Evolutionary conservation across 2,113 vertebrate species (phyloP).

Genomic region (Delphinus delphis): DNA sequence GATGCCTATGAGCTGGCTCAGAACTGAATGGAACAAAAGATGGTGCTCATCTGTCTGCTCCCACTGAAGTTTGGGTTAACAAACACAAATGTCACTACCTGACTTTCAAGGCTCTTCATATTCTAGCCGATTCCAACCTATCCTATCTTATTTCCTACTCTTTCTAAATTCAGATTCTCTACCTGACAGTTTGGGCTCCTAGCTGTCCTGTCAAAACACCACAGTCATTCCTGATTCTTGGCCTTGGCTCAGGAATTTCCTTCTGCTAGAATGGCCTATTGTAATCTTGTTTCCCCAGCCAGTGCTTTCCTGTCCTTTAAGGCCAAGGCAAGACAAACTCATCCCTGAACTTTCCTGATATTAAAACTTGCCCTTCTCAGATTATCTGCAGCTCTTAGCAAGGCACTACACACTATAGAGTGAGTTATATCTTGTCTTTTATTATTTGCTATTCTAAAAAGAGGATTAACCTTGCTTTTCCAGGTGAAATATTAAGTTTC

Average conservation of each 20-base stretch:
- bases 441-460: constrained; percentile 27
- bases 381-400: background rate
- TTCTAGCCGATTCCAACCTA: constrained; percentile 59
- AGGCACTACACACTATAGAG: background rate
- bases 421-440: background rate
- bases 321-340: background rate
- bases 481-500: background rate
- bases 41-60: background rate
- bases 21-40: background rate
- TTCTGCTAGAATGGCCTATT: constrained; percentile 53
- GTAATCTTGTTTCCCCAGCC: background rate
- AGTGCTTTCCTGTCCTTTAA: constrained; percentile 28
- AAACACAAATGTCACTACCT: constrained; percentile 5
- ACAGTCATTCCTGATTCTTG: constrained; percentile 12
- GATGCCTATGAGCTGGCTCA: background rate
- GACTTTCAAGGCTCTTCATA: constrained; percentile 51
- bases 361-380: background rate
- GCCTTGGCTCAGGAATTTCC: constrained; percentile 57
- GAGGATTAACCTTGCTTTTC: background rate
- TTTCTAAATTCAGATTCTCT: constrained; percentile 24
- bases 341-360: background rate
- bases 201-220: constrained; percentile 44
- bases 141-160: constrained; percentile 69
- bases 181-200: constrained; percentile 7
- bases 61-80: background rate